Evolutionary conservation across 2,888 invertebrate genomes (phyloP), one percentile per base, ranked within the genome.

Genomic region (Diogma glabrata): DNA sequence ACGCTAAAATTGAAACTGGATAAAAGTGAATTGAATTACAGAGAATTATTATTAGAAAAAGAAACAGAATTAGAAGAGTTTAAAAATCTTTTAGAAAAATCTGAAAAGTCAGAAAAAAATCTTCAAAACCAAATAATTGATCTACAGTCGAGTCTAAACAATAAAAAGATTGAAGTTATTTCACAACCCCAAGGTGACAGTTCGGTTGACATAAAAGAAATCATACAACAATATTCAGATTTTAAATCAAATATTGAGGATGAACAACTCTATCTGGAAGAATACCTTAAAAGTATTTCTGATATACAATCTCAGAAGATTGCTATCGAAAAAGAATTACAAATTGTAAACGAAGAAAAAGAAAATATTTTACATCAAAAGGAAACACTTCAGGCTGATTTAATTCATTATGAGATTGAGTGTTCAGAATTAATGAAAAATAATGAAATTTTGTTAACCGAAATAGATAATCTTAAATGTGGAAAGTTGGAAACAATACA

Each of bases 361-460:
- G 62, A 74, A 33, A 69, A 75, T 56, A 67, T 73, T 30, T 75
- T 77, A 63, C 75, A 79, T 57, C 77, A 79, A 55, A 78, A 77
- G 55, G 64, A 65, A 50, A 69, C 69, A 2, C 56, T 70, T 1
- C 65, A 67, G 51, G 69, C 70, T 14, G 69, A 70, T 50, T 67
- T 76, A 33, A 71, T 71, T 43, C 73, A 75, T 57, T 73, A 72
- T 43, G 73, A 76, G 56, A 66, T 74, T 22, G 82, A 83, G 66
- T 76, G 77, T 56, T 81, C 74, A 52, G 81, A 82, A 62, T 73
- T 82, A 63, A 79, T 81, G 66, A 80, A 81, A 63, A 84, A 82
- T 63, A 84, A 84, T 60, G 82, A 82, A 60, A 72, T 81, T 53
- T 67, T 84, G n/a, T 73, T 83, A 57, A 75, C 75, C 47, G 82